Conservation (phyloP, 2,888 invertebrate genomes). For the Sarcophaga variegata region DNA sequence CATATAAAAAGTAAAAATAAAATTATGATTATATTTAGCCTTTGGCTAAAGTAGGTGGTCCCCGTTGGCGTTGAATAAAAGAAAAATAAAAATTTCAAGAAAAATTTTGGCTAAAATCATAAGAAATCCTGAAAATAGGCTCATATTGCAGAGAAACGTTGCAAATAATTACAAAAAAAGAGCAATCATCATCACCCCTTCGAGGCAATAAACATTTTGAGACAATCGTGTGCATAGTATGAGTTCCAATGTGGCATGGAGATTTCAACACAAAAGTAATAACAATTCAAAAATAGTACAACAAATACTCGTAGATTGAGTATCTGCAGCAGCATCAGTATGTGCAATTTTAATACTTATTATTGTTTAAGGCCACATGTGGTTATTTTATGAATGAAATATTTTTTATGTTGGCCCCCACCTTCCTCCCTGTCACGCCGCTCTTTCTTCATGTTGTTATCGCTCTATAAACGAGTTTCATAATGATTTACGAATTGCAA, state of each 20-base stretch:
- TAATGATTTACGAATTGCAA: not conserved
- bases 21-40: constrained; percentile 51
- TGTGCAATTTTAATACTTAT: constrained; percentile 22
- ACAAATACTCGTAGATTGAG: not conserved
- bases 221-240: not conserved
- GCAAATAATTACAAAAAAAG: not conserved
- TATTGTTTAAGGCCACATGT: constrained; percentile 53
- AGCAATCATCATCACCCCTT: not conserved
- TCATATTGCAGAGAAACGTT: not conserved
- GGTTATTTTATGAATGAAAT: constrained; percentile 68
- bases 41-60: constrained; percentile 61
- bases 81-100: not conserved
- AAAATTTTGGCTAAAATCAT: constrained; percentile 3
- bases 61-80: constrained; percentile 57
- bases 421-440: too few species aligned
- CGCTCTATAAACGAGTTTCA: not conserved
- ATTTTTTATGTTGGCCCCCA: not conserved
- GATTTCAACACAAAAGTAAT: constrained; percentile 19
- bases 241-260: not conserved
- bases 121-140: not conserved
- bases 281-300: not conserved
- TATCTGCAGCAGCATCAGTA: not conserved
- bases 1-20: constrained; percentile 6
- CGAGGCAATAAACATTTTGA: too few species aligned
- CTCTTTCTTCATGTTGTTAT: not conserved